A percentile compares a stretch with the other conserved stretches of the same genome.
Evolutionary conservation across 1,140 invertebrate species (phyloP).

Genomic region (Bombyx mori): ASM3026992v2 NC_085120.1:4530501-4531000

Average conservation of each 20-base stretch:
- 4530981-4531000: not conserved
- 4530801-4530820: slow-evolving; percentile 52
- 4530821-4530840: slow-evolving; percentile 63
- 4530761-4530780: slow-evolving; percentile 29
- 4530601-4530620: slow-evolving; percentile 55
- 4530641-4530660: slow-evolving; percentile 40
- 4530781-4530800: slow-evolving; percentile 53
- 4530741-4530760: slow-evolving; percentile 32
- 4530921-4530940: slow-evolving; percentile 57
- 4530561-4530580: slow-evolving; percentile 70
- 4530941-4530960: slow-evolving; percentile 30
- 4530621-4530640: slow-evolving; percentile 59
- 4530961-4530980: slow-evolving; percentile 20
- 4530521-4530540: slow-evolving; percentile 66
- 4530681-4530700: slow-evolving; percentile 61
- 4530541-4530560: slow-evolving; percentile 67
- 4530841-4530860: slow-evolving; percentile 69
- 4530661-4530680: slow-evolving; percentile 49
- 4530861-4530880: slow-evolving; percentile 58
- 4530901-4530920: slow-evolving; percentile 65
- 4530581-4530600: slow-evolving; percentile 70
- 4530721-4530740: slow-evolving; percentile 53
- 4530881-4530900: slow-evolving; percentile 57
- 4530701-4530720: slow-evolving; percentile 56
- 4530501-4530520: slow-evolving; percentile 34